Conservation (phyloP, 1,140 invertebrate species). For the Leptopilina boulardi region DNA sequence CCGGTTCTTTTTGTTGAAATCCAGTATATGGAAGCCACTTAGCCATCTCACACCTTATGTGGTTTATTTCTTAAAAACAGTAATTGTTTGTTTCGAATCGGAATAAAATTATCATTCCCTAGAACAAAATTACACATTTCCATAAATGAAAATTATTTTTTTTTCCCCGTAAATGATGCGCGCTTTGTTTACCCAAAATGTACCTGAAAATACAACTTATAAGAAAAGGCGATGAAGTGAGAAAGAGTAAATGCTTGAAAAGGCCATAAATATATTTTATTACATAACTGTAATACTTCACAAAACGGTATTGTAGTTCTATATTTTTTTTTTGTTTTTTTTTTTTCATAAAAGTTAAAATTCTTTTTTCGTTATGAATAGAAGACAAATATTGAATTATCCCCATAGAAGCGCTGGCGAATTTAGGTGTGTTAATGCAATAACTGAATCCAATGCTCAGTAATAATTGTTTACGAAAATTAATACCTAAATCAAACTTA, state of each 20-base stretch:
- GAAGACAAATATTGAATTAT: not conserved
- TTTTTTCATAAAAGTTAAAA: no score
- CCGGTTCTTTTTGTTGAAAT: no score
- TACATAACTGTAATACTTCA: constrained; percentile 4
- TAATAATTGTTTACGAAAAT: constrained; percentile 17
- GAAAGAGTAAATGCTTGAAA: not conserved
- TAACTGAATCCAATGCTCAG: constrained; percentile 1
- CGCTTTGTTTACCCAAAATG: constrained; percentile 24
- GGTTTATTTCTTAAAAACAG: no score
- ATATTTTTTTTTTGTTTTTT: no score
- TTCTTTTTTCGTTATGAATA: not conserved
- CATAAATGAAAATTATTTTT: no score
- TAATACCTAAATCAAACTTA: constrained; percentile 13
- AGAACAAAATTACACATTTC: no score
- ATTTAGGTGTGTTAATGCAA: constrained; percentile 1
- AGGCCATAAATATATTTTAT: constrained; percentile 25
- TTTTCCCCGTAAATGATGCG: not conserved
- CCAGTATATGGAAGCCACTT: no score
- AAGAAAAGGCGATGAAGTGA: constrained; percentile 13
- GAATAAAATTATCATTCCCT: no score
- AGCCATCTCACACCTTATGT: no score
- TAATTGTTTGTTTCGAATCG: no score
- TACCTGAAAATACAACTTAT: not conserved
- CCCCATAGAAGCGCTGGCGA: not conserved
- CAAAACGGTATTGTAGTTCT: not conserved